phyloP scores from a whole-genome alignment of 2,113 vertebrate genomes.

The Bostrychus sinensis region DNA sequence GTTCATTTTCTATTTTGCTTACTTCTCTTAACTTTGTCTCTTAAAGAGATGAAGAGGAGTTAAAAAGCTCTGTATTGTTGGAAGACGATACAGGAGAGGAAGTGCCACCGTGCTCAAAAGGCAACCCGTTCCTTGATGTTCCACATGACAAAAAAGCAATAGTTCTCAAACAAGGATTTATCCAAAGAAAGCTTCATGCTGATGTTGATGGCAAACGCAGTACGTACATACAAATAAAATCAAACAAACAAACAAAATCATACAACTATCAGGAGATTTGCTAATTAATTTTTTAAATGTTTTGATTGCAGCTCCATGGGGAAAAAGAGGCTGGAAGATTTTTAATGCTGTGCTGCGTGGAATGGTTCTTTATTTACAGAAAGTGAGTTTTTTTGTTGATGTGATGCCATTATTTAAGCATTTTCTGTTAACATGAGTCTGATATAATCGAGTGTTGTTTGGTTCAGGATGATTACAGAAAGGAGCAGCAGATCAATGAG shows the following conservation, averaged over 20 bases:
- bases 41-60: slow-evolving; percentile 82
- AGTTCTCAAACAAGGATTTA: slow-evolving; percentile 84
- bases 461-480: slow-evolving; percentile 77
- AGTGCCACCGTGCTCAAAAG: slow-evolving; percentile 70
- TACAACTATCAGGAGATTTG: background rate
- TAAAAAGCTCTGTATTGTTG: slow-evolving; percentile 55
- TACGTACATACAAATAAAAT: slow-evolving; percentile 66
- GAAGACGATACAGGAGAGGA: slow-evolving; percentile 58
- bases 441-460: background rate
- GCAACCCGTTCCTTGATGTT: slow-evolving; percentile 85
- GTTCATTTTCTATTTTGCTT: background rate
- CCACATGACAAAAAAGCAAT: slow-evolving; percentile 78
- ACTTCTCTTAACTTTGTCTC: background rate
- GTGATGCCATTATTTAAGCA: background rate
- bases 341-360: slow-evolving; percentile 88
- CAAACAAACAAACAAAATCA: too few species aligned
- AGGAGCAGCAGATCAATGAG: slow-evolving; percentile 77
- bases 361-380: slow-evolving; percentile 88
- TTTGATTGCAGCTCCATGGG: slow-evolving; percentile 85
- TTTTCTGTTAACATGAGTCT: background rate
- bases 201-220: slow-evolving; percentile 91
- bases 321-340: slow-evolving; percentile 90
- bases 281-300: background rate
- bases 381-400: slow-evolving; percentile 72
- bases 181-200: slow-evolving; percentile 87